Evolutionary conservation across 2,797 vertebrate species (phyloP), one percentile per base, ranked within the genome.

Genomic region (Coregonus ussuriensis): DNA sequence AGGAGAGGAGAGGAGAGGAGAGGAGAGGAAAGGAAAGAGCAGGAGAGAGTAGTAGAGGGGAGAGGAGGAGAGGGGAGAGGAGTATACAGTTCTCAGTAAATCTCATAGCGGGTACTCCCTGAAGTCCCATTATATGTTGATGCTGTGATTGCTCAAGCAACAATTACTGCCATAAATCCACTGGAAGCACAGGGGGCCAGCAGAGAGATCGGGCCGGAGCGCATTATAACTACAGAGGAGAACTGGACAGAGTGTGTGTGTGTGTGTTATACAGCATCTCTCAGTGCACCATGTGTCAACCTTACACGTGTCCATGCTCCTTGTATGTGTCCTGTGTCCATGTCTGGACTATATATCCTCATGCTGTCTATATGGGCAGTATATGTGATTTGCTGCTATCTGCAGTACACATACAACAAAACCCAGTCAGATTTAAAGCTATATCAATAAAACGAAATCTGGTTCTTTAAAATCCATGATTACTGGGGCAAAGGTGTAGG

Each of bases 91-190:
- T 51, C 51, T 72, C 53, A 59, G 31, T 72, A 54, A 72, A 72
- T 72, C 52, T 56, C 6, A 31, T 56, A 33, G 53, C 1, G 6
- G 53, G 71, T 29, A 68, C 59, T 25, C 59, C 41, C 41, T 47
- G 37, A 3, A 11, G 16, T 70, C 68, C 53, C 71, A 35, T 72
- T 72, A 72, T n/a, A 31, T 14, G 53, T 16, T 47, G 68, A 70
- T 47, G 68, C 68, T 47, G 29, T 54, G 71, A 72, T 72, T 56
- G 59, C 71, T 72, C 71, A 72, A 56, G 13, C 71, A 31, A 72
- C 53, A 72, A 72, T 72, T 31, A 29, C 29, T n/a, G 25, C 47
- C 53, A 54, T 35, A 59, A 72, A 72, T 72, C 29, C 29, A 31
- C 29, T 7, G 15, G 66, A 29, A 33, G 66, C 66, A 68, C 14